Conservation (phyloP, 2,113 vertebrate genomes). For the Centropristis striata region DNA sequence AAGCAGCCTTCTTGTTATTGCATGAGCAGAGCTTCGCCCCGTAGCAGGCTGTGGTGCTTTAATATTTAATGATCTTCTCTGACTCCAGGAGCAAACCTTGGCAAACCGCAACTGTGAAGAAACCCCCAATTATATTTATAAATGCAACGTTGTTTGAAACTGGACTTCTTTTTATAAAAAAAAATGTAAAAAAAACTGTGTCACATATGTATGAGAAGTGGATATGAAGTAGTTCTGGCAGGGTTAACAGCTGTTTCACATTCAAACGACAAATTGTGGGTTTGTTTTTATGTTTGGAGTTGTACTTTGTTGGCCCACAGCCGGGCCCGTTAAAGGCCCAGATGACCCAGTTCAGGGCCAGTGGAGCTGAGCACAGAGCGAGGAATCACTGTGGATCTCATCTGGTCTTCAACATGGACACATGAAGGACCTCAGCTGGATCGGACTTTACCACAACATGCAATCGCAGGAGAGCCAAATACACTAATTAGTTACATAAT, state of each 20-base stretch:
- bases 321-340: conserved; percentile 16
- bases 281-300: conserved; percentile 19
- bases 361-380: conserved; percentile 27
- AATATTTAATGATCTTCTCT: conserved; percentile 73
- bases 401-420: conserved; percentile 59
- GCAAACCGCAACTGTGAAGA: conserved; percentile 38
- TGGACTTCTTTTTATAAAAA: conserved; percentile 15
- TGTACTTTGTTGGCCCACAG: conserved; percentile 12
- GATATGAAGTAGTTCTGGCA: conserved; percentile 10
- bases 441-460: conserved; percentile 35
- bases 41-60: conserved; percentile 54
- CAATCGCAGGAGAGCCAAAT: conserved; percentile 39
- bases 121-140: conserved; percentile 28
- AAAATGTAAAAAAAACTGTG: conserved; percentile 26
- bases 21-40: conserved; percentile 46
- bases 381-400: conserved; percentile 60
- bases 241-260: conserved; percentile 36
- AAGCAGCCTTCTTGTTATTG: conserved; percentile 70
- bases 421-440: conserved; percentile 70
- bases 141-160: conserved; percentile 24
- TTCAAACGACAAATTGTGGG: conserved; percentile 11
- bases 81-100: conserved; percentile 54
- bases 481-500: conserved; percentile 43
- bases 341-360: conserved; percentile 54
- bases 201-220: neutral